Evolutionary conservation across 2,113 vertebrate genomes (phyloP).

Genomic region (Mionectes macconnelli): DNA sequence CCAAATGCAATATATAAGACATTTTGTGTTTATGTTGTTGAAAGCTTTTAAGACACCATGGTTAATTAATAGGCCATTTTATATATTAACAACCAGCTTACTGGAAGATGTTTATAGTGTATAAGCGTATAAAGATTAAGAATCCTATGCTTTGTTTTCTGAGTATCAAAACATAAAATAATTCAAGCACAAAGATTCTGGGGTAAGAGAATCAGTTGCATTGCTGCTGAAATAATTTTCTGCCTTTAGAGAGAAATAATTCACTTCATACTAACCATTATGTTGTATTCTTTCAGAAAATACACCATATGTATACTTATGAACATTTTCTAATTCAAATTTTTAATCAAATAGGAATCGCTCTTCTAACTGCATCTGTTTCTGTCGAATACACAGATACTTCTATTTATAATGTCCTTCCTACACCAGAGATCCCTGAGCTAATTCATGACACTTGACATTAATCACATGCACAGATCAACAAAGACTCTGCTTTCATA

Average conservation of each 20-base stretch:
- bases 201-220: neutral
- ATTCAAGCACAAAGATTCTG: neutral
- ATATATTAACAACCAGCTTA: neutral
- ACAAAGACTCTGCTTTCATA: conserved; percentile 70
- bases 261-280: neutral
- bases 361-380: conserved; percentile 4
- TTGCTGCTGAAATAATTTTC: neutral
- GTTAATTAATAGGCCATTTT: neutral
- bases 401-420: neutral
- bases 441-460: conserved; percentile 68
- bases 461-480: conserved; percentile 73
- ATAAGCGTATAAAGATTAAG: neutral
- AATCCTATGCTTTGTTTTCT: neutral
- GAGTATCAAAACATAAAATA: neutral
- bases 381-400: conserved; percentile 27
- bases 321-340: conserved; percentile 11
- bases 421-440: conserved; percentile 49
- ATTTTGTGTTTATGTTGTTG: neutral
- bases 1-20: neutral
- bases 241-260: neutral
- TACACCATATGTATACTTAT: neutral
- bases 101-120: neutral
- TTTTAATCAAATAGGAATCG: conserved; percentile 13
- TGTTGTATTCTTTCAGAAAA: neutral
- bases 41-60: neutral